Evolutionary conservation across 2,888 invertebrate species (phyloP).

Genomic region (Acheta domesticus): DNA sequence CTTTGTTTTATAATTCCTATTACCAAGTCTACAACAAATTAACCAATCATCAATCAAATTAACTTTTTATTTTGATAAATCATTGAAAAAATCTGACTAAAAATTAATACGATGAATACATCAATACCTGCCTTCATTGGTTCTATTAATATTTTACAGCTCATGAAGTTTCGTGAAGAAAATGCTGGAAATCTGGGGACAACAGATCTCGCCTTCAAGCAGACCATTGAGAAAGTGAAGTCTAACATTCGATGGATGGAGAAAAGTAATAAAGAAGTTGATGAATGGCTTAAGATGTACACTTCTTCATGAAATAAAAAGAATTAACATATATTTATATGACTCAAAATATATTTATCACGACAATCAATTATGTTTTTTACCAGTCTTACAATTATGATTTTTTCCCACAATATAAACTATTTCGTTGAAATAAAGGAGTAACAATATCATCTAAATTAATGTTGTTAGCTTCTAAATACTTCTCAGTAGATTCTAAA

Average conservation of each 20-base stretch:
- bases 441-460: background rate
- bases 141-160: slow-evolving; percentile 41
- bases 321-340: background rate
- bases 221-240: slow-evolving; percentile 53
- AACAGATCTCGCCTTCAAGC: slow-evolving; percentile 52
- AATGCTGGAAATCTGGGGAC: slow-evolving; percentile 50
- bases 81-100: too few species aligned
- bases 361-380: background rate
- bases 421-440: too few species aligned
- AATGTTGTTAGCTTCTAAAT: background rate
- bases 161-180: slow-evolving; percentile 47
- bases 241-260: slow-evolving; percentile 59
- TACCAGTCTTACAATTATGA: too few species aligned
- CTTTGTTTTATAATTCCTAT: too few species aligned
- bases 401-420: too few species aligned
- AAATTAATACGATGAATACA: too few species aligned
- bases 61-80: too few species aligned
- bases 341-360: background rate
- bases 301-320: too few species aligned
- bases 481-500: background rate
- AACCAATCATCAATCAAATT: too few species aligned
- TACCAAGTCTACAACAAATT: too few species aligned
- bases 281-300: slow-evolving; percentile 28
- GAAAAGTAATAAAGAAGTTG: slow-evolving; percentile 47
- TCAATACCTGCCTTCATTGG: background rate